Evolutionary conservation across 2,113 vertebrate genomes (phyloP), one percentile per base, ranked within the genome.

Genomic region (Lagopus leucura): DNA sequence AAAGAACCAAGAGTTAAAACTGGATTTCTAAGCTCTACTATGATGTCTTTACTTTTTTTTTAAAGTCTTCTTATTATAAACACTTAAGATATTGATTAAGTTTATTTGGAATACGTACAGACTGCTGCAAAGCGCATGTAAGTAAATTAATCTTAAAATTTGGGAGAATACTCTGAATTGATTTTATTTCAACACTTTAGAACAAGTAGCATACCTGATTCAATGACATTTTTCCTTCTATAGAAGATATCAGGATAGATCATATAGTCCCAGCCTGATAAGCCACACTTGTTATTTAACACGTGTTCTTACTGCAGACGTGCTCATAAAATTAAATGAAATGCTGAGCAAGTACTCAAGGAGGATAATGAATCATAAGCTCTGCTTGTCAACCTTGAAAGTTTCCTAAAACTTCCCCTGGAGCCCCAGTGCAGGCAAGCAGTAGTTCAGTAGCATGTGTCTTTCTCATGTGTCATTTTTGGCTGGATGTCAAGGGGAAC

Each of bases 1-100:
- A n/a, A 82, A 66, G 11, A 71, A 54, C 14, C 12, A 40, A 52
- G 63, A 69, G 65, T 9, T 6, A 65, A 83, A 60, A 32, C 3
- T 1, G 11, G 0, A 8, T 38, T 58, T 27, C 50, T 67, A 36
- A 86, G 5, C 5, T 72, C 11, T 67, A 2, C 10, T 5, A 0
- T 79, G 55, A 40, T 11, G 36, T 30, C 16, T 47, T 48, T 47
- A 38, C 12, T 14, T 9, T 79, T 85, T 84, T 67, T 64, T 6
- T 7, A 21, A 76, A 76, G 36, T 18, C 5, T 60, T 75, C 5
- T 1, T 40, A 2, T 36, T 72, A 48, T 82, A 78, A 52, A 5
- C 30, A 27, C 21, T 27, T n/a, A 5, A 74, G 12, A 10, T 63
- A 27, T 1, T 61, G 13, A 36, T 2, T 43, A 0, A 8, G 7